Evolutionary conservation across 2,888 invertebrate genomes (phyloP).

Genomic region (Drosophila greeni): DNA sequence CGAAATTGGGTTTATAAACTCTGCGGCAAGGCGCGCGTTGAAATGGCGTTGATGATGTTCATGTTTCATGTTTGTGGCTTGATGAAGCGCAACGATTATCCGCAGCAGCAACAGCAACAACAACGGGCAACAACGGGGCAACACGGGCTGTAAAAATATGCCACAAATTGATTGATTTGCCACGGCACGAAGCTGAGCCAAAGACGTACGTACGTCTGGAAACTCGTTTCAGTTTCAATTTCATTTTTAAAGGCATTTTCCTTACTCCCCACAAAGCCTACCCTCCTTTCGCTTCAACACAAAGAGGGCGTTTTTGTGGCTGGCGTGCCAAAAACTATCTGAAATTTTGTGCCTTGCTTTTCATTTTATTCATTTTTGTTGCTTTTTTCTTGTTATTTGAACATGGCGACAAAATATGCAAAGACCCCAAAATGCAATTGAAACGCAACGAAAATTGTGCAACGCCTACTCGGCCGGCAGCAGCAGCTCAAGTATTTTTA

Average conservation of each 20-base stretch:
- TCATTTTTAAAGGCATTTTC: slow-evolving; percentile 67
- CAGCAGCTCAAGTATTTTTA: slow-evolving; percentile 43
- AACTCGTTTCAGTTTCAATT: slow-evolving; percentile 71
- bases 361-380: too few relatives aligned
- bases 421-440: slow-evolving; percentile 60
- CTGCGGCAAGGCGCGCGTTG: slow-evolving; percentile 64
- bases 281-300: not conserved
- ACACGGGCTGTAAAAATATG: slow-evolving; percentile 58
- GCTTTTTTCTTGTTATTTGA: slow-evolving; percentile 1
- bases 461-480: slow-evolving; percentile 68
- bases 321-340: slow-evolving; percentile 63
- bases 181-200: slow-evolving; percentile 68
- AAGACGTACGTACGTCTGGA: slow-evolving; percentile 34
- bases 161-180: slow-evolving; percentile 76
- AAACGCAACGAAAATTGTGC: slow-evolving; percentile 63
- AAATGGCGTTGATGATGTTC: slow-evolving; percentile 74
- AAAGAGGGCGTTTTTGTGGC: slow-evolving; percentile 62
- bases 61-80: slow-evolving; percentile 72
- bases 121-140: slow-evolving; percentile 38
- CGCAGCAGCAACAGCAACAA: slow-evolving; percentile 50
- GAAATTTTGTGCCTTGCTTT: not conserved
- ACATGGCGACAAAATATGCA: slow-evolving; percentile 66
- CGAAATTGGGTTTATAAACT: slow-evolving; percentile 69
- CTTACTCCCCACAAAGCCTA: slow-evolving; percentile 9
- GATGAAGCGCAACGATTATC: slow-evolving; percentile 74